Percentiles rank a stretch among this genome's conserved stretches.
These are phyloP conservation scores for Neoniphon sammara DNA, from an alignment of 2,797 vertebrate species.

Conservation along the genomic window DNA sequence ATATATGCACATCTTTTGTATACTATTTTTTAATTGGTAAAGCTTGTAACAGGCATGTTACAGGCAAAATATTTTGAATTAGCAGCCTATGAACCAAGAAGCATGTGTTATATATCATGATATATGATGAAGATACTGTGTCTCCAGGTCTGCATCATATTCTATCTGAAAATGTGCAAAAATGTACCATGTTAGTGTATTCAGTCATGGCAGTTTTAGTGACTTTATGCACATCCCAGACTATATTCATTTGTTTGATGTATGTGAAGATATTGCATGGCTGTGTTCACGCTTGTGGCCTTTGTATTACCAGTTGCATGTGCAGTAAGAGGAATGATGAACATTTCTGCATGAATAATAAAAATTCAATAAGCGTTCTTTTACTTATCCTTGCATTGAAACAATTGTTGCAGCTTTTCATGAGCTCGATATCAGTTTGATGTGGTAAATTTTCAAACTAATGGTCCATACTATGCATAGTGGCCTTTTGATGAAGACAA, in stretches of 20 bases:
- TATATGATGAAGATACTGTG: neutral
- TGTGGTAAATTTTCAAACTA: slow-evolving; percentile 77
- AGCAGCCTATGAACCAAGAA: neutral
- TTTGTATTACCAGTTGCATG: slow-evolving; percentile 12
- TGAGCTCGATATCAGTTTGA: slow-evolving; percentile 71
- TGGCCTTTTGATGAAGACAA: slow-evolving; percentile 85
- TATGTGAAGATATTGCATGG: neutral
- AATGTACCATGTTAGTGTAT: neutral
- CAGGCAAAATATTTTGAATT: neutral
- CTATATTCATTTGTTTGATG: neutral
- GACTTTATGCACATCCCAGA: neutral
- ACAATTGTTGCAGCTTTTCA: slow-evolving; percentile 68
- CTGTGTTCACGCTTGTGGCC: neutral
- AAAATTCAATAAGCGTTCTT: slow-evolving; percentile 76
- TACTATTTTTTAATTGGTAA: slow-evolving; percentile 5
- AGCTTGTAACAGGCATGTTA: neutral
- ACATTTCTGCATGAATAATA: slow-evolving; percentile 62
- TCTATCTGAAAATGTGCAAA: neutral
- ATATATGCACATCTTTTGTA: slow-evolving; percentile 11
- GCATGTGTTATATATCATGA: neutral
- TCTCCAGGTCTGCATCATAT: neutral
- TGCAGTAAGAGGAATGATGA: slow-evolving; percentile 42
- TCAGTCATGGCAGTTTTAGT: neutral
- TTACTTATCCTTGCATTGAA: slow-evolving; percentile 55
- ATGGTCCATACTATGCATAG: slow-evolving; percentile 80